Base-by-base conservation (phyloP, 2,113 vertebrate species). In the Noturus placidus region DNA sequence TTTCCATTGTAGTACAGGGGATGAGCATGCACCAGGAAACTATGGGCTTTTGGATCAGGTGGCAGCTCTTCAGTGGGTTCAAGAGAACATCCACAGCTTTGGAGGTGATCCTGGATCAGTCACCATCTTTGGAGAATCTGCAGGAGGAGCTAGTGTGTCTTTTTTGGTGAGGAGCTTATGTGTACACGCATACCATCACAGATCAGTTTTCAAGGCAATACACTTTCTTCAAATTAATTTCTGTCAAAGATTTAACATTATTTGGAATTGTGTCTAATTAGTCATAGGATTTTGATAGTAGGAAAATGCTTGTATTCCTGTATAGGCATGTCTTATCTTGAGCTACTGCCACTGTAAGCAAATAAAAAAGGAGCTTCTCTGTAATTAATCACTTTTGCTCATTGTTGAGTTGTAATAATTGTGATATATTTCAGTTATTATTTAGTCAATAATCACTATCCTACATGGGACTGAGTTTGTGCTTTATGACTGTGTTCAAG, bases 61-160 rank as follows among this genome's bases (percentile, higher is more conserved):
- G 11, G 93, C 96, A 6, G 97, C 97, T 3, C 95, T 98, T 84
- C 95, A 0, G 22, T 99, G 97, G 97, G 88, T 97, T 82, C 96
- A 97, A 91, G 92, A 97, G 88, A 97, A 98, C 87, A 97, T 98
- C 63, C 86, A 92, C 42, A 92, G 91, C 89, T 98, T 98, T 89
- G 97, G 97, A 91, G 97, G 97, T 87, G 90, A 98, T 90, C 95
- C 96, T 46, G 89, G 88, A 86, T 96, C 93, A 0, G 96, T 98
- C 35, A 98, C 97, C 15, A 95, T 98, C 54, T 95, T 95, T 90
- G 98, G 98, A 50, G 94, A 97, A 88, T 98, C 97, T 77, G 96
- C 97, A 30, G 97, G 97, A 88, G 96, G 93, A 85, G 0, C 94
- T 38, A 97, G 97, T 2, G 96, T 97, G 10, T 97, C 96, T 1